These are phyloP conservation scores for Cyprinella venusta DNA, from an alignment of 2,797 vertebrate genomes.

Conservation along the genomic window DNA sequence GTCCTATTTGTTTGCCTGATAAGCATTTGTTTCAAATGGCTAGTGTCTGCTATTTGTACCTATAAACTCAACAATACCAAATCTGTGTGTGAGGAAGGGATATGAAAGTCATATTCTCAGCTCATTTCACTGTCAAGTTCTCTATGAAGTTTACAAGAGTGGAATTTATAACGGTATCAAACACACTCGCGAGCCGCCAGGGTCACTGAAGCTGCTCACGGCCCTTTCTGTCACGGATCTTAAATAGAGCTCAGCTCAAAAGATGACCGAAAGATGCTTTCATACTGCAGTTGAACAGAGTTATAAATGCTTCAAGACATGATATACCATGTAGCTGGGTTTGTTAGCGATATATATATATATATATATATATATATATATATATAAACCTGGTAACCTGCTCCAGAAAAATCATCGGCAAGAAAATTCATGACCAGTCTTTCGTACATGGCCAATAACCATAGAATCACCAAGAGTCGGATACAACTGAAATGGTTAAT, in stretches of 20 bases:
- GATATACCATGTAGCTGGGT: neutral
- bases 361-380: no score
- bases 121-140: constrained; percentile 44
- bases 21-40: constrained; percentile 2
- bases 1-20: neutral
- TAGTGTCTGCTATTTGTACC: neutral
- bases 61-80: neutral
- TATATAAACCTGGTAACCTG: neutral
- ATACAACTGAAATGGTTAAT: no score
- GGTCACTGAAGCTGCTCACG: constrained; percentile 34
- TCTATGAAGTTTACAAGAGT: constrained; percentile 45
- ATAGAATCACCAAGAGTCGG: no score
- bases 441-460: neutral
- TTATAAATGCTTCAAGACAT: constrained; percentile 2
- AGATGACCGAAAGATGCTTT: neutral
- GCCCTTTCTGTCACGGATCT: constrained; percentile 36
- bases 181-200: constrained; percentile 23
- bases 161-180: constrained; percentile 40
- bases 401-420: neutral
- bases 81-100: neutral
- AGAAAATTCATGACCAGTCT: neutral
- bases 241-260: constrained; percentile 18
- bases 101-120: neutral
- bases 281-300: constrained; percentile 8
- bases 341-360: neutral